Base-by-base conservation (phyloP, 2,113 vertebrate genomes). In the Panthera uncia region DNA sequence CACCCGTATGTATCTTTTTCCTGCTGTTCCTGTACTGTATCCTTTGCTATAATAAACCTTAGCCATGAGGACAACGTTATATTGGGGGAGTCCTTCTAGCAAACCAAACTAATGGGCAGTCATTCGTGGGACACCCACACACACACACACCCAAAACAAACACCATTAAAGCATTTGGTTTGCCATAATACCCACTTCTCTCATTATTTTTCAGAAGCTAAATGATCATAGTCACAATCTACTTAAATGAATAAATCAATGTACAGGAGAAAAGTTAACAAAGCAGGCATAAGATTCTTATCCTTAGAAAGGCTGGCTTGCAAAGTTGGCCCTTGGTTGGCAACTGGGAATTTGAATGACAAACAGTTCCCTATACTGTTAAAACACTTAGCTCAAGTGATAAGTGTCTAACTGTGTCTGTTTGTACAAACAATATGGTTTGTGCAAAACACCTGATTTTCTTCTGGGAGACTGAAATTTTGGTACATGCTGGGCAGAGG, bases 171-270 rank as follows among this genome's bases (percentile, higher is more conserved):
- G 18, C 57, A 79, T 80, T 36, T 88, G 45, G 14, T 69, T 55
- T 90, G n/a, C 31, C 29, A 76, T n/a, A 45, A 55, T 15, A 86
- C 13, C 23, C 66, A 61, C 48, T 94, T 79, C 29, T 94, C 19
- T 55, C 14, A 65, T 83, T 90, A 48, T 50, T 94, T 96, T 87
- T 68, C 71, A 95, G 36, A 96, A 92, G 65, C 85, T 93, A 87
- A 52, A 78, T 76, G 41, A 57, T 66, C 63, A 57, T 83, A 91
- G 93, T 78, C n/a, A 80, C 7, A 74, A 92, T n/a, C 36, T 91
- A 19, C 84, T 87, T 52, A 94, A 93, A 91, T 73, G 13, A 92
- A 96, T 69, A 78, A 87, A 93, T 92, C 55, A 85, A 25, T 29
- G 5, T 71, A 38, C 27, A 91, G 50, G 5, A 71, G 38, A 92